Base-by-base conservation (phyloP, 2,888 invertebrate species). In the Polylopha cassiicola region DNA sequence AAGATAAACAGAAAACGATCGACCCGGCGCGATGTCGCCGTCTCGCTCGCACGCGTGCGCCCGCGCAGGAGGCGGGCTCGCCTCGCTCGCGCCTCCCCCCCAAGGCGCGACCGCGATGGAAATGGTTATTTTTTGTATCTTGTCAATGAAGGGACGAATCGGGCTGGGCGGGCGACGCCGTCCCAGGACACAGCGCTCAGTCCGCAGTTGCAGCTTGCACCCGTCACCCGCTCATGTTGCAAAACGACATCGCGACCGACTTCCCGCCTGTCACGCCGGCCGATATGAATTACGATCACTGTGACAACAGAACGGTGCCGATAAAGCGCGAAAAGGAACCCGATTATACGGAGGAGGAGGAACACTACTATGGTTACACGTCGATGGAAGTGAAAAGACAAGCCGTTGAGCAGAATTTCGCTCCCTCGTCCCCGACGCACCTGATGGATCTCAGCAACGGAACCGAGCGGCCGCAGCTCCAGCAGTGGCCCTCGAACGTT, bases 61-160 rank as follows among this genome's bases (percentile, higher is more conserved):
- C 32, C 34, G 32, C 36, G 44, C 51, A 44, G 73, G 70, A 69
- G 79, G 77, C 72, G 77, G 70, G 62, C 70, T 52, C 59, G 64
- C 64, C 36, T 39, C 41, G 73, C 72, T 68, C 73, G 53, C 46
- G 50, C 52, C 37, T 43, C 46, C 48, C 37, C 43, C 46, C 48
- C 51, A 55, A 53, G 59, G 59, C 55, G 56, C 55, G 71, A 66
- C 67, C 64, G 63, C 61, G 54, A 58, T 71, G 73, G 75, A 76
- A 71, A 68, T 74, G 80, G 73, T 68, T 70, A 68, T 78, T 81
- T 82, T 82, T 84, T 84, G 73, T 81, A 64, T 78, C 76, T 80
- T 79, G 81, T 84, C 81, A 82, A 79, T 76, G 80, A 81, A 82
- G 76, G 78, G 74, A 74, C 77, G 76, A 71, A 70, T 66, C 66